phyloP scores from a whole-genome alignment of 2,113 vertebrate species.

The Tetrax tetrax region DNA sequence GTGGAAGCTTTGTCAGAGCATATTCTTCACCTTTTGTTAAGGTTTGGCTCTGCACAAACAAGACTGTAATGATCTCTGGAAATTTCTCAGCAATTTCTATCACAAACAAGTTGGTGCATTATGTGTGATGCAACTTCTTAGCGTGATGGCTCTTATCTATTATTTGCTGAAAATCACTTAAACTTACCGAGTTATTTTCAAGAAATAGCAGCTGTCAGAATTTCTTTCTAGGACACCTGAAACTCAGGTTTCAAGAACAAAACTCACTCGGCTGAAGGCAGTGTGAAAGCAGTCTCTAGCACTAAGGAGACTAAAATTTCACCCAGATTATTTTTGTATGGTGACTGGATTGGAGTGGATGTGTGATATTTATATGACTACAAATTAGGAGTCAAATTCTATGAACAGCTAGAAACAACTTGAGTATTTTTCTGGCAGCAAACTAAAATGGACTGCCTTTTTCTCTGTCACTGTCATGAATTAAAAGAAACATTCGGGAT shows the following conservation, averaged over 20 bases:
- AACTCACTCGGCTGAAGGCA: background rate
- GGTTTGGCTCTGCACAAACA: background rate
- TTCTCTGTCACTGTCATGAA: background rate
- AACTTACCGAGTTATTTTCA: background rate
- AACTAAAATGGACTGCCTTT: background rate
- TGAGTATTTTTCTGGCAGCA: background rate
- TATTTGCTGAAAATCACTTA: background rate
- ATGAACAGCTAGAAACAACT: background rate
- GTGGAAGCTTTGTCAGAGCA: background rate
- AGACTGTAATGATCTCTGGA: conserved; percentile 7
- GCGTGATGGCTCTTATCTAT: background rate
- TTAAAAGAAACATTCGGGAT: background rate
- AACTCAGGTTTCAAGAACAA: background rate
- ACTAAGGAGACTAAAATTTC: background rate
- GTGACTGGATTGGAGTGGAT: background rate
- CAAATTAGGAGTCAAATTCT: background rate
- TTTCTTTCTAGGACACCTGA: background rate
- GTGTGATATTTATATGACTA: background rate
- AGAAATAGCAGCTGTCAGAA: background rate
- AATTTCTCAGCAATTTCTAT: background rate
- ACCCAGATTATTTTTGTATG: background rate
- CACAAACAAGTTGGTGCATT: background rate
- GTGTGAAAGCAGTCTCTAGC: background rate
- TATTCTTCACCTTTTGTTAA: background rate
- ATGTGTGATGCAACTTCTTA: background rate